Base-by-base conservation (phyloP, 1,140 invertebrate species). In the Thaumetopoea pityocampa region DNA sequence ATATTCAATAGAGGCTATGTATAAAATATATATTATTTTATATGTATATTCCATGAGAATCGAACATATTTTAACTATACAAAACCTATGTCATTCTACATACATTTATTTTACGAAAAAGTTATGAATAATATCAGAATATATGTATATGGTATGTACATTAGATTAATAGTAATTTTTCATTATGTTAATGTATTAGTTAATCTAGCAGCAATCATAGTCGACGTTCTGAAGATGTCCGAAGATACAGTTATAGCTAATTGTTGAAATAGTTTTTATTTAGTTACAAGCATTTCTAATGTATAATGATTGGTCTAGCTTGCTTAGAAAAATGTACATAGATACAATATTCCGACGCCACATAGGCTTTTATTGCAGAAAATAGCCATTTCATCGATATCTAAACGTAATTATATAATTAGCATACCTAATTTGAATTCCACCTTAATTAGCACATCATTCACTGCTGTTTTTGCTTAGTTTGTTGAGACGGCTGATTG, bases 231-330 rank as follows among this genome's bases (percentile, higher is more conserved):
- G 63, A 64, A 72, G 71, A 72, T 59, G 62, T 70, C 58, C 64
- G 59, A 56, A 53, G 42, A 60, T 63, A 67, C n/a, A n/a, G n/a
- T n/a, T n/a, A n/a, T n/a, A n/a, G n/a, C 67, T 70, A 72, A 72
- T 48, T 62, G 71, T 62, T 53, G 64, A 65, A 65, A 58, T 47
- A 57, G 57, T 67, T 51, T 65, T 67, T 67, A 69, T 69, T 69
- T 57, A 63, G 53, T 53, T 47, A 51, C 55, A 57, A 57, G 42
- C 56, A 58, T 59, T 62, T 59, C 49, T 50, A 53, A 52, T 56
- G 49, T 40, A 58, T 62, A 51, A 51, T 48, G 54, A 57, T 42
- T 45, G 33, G 32, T 35, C 43, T 50, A 54, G 43, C 44, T 42
- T 45, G 45, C 34, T 35, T 20, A 12, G 36, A 48, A 24, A 33